Percentiles rank a stretch among this genome's conserved stretches.
phyloP scores from a whole-genome alignment of 2,113 vertebrate species.

The Corynorhinus townsendii region DNA sequence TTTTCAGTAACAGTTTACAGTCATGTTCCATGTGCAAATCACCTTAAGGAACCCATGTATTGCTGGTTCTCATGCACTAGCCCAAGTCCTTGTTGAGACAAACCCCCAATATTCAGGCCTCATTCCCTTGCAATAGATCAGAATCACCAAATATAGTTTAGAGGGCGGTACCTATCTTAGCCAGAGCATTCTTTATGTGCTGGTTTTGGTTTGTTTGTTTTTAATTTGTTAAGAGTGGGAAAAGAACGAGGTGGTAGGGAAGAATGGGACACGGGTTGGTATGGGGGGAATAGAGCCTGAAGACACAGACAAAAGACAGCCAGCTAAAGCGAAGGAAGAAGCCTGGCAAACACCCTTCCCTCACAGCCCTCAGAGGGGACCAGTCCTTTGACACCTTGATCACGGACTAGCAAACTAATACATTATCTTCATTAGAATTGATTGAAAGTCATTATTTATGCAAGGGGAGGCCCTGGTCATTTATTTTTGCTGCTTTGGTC shows the following conservation, averaged over 20 bases:
- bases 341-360: not conserved
- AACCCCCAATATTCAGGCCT: not conserved
- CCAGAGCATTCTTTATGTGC: not conserved
- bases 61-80: not conserved
- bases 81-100: not conserved
- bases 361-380: not conserved
- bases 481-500: not conserved
- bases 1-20: not conserved
- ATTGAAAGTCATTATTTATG: not conserved
- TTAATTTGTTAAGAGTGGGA: not conserved
- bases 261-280: not conserved
- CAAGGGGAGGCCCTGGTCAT: not conserved
- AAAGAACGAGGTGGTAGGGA: not conserved
- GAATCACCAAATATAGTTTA: not conserved
- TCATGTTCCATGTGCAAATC: not conserved
- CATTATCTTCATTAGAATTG: not conserved
- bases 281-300: not conserved
- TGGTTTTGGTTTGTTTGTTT: not conserved
- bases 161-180: not conserved
- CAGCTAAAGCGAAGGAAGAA: not conserved
- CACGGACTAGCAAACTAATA: not conserved
- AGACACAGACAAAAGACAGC: not conserved
- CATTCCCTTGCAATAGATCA: not conserved
- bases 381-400: not conserved
- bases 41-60: not conserved